Percentiles rank a stretch among this genome's conserved stretches.
phyloP scores from a whole-genome alignment of 2,113 vertebrate genomes.

The Hoplias malabaricus region DNA sequence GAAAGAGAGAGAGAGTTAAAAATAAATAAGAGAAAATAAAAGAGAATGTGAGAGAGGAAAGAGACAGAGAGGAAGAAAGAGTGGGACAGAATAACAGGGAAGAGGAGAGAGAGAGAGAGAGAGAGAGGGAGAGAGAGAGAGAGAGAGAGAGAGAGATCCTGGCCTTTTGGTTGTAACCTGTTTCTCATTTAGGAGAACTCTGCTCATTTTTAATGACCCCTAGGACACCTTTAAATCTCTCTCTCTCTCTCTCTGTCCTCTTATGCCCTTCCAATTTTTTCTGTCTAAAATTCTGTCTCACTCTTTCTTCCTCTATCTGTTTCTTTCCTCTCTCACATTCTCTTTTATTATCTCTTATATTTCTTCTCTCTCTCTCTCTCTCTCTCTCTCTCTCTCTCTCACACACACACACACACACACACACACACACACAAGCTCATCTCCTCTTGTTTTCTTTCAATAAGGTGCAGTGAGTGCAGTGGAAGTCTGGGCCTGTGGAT shows the following conservation, averaged over 20 bases:
- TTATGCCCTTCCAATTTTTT: too few species aligned
- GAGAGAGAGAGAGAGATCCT: neutral
- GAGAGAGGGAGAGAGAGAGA: neutral
- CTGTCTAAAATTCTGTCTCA: too few species aligned
- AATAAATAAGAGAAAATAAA: too few species aligned
- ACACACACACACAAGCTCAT: neutral
- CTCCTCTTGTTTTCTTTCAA: constrained; percentile 18
- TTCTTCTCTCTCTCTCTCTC: too few species aligned
- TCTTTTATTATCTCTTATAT: too few species aligned
- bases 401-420: neutral
- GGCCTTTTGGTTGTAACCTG: neutral
- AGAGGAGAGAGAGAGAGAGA: neutral
- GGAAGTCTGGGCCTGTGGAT: neutral
- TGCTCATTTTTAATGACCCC: neutral
- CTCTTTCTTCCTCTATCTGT: too few species aligned
- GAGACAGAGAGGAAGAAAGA: neutral
- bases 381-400: too few species aligned
- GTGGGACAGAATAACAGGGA: too few species aligned
- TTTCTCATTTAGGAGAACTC: neutral
- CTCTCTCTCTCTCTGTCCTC: too few species aligned
- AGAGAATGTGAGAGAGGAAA: neutral
- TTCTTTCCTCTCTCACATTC: too few species aligned
- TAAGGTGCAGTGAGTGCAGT: constrained; percentile 13
- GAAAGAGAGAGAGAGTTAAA: neutral
- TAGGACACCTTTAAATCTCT: too few species aligned